Evolutionary conservation across 2,113 vertebrate genomes (phyloP), one percentile per base, ranked within the genome.

Genomic region (Ariopsis seemanni): DNA sequence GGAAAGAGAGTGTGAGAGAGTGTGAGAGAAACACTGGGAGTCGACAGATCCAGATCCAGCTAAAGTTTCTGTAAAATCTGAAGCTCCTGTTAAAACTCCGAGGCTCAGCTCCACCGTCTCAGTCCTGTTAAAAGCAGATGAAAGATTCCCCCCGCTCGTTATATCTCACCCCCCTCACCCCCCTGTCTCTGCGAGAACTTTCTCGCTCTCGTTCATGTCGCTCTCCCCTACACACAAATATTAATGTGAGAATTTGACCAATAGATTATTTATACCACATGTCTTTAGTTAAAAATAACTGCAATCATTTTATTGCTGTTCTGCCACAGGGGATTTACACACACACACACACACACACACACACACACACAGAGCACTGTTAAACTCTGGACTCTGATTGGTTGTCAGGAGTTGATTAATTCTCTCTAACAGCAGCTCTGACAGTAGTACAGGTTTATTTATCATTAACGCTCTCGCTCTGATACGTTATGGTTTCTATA

Each of bases 101-200:
- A 58, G 83, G 67, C 53, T 58, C 53, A 34, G 27, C 55, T 58
- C 55, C 27, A 34, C 27, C 4, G n/a, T 30, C 17, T 58, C 53
- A 58, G 53, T 25, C 17, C 69, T 57, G 53, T 42, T 84, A 71
- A 84, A 58, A 72, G 65, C 65, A 55, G 82, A 84, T 84, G 65
- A 84, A 84, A 84, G 82, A 55, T 11, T 9, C 10, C 42, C 42
- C 42, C 42, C 3, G 42, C 42, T 42, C 42, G 42, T 22, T 20
- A 48, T 25, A 62, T 22, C 63, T n/a, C 50, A 53, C 50, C 2
- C 74, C 5, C 20, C 7, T 4, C 12, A 22, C 15, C 50, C 1
- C 18, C 25, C 71, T 2, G 7, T 2, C 17, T 69, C n/a, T n/a
- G 5, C 20, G 17, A 74, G 71, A 74, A 74, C 71, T 20, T 22